Evolutionary conservation across 1,140 invertebrate species (phyloP).

Genomic region (Drosophila sproati): DNA sequence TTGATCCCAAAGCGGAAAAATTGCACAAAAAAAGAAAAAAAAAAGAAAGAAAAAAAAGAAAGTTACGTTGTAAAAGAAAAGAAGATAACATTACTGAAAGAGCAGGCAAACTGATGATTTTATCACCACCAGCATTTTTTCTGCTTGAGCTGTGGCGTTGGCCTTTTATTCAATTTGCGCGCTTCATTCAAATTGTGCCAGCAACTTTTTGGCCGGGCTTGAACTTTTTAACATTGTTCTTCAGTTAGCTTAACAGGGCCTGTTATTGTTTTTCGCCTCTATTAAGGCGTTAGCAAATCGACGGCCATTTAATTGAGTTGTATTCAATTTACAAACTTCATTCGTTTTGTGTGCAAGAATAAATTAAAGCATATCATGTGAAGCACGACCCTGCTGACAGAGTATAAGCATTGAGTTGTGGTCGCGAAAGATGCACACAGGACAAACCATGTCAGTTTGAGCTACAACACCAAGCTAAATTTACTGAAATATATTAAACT

Average conservation of each 20-base stretch:
- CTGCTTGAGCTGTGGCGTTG: slow-evolving; percentile 67
- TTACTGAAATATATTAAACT: too few species aligned
- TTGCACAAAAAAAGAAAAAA: background rate
- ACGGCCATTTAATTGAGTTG: slow-evolving; percentile 23
- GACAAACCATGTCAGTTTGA: too few species aligned
- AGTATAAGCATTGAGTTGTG: too few species aligned
- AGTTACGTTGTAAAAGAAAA: background rate
- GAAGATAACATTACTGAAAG: slow-evolving; percentile 32
- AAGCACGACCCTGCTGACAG: background rate
- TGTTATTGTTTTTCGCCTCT: background rate
- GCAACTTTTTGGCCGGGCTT: slow-evolving; percentile 57
- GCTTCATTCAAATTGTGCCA: slow-evolving; percentile 64
- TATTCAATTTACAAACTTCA: background rate
- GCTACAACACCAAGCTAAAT: too few species aligned
- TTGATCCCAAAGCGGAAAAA: slow-evolving; percentile 29
- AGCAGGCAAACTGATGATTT: slow-evolving; percentile 66
- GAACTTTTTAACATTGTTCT: slow-evolving; percentile 65
- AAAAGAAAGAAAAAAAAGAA: slow-evolving; percentile 1
- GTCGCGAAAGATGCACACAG: too few species aligned
- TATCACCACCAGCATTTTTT: slow-evolving; percentile 72
- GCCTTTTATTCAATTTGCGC: slow-evolving; percentile 71
- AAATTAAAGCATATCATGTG: slow-evolving; percentile 1
- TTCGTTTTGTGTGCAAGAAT: background rate
- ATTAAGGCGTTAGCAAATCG: slow-evolving; percentile 52
- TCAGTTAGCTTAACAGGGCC: slow-evolving; percentile 7